Percentiles rank a stretch among this genome's conserved stretches.
phyloP scores from a whole-genome alignment of 2,797 vertebrate genomes.

The Pagetopsis macropterus region DNA sequence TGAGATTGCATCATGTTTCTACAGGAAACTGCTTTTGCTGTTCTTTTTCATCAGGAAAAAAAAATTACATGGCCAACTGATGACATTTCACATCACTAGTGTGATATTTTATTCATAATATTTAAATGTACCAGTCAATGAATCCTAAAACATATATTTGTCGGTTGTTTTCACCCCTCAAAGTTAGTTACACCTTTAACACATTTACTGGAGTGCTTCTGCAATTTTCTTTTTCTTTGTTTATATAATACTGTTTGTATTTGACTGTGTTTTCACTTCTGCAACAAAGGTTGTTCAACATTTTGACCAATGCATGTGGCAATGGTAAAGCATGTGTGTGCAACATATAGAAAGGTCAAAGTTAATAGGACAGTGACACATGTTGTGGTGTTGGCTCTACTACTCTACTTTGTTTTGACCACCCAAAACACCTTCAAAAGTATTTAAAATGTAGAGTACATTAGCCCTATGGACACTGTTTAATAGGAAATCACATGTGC shows the following conservation, averaged over 20 bases:
- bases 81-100: not conserved
- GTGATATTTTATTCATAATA: not conserved
- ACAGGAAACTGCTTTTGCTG: constrained; percentile 70
- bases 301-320: no score
- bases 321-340: no score
- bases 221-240: not conserved
- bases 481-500: not conserved
- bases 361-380: not conserved
- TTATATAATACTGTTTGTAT: not conserved
- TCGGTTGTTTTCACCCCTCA: not conserved
- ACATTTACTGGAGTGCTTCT: not conserved
- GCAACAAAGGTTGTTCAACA: no score
- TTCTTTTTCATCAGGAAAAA: constrained; percentile 36
- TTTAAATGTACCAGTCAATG: not conserved
- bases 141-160: not conserved
- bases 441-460: not conserved
- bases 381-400: not conserved
- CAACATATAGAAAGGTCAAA: no score
- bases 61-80: not conserved
- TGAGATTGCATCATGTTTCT: constrained; percentile 52
- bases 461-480: not conserved
- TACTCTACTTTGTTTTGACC: not conserved
- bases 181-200: not conserved
- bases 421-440: not conserved
- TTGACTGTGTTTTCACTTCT: not conserved